Evolutionary conservation across 2,113 vertebrate genomes (phyloP).

Genomic region (Patagioenas fasciata): DNA sequence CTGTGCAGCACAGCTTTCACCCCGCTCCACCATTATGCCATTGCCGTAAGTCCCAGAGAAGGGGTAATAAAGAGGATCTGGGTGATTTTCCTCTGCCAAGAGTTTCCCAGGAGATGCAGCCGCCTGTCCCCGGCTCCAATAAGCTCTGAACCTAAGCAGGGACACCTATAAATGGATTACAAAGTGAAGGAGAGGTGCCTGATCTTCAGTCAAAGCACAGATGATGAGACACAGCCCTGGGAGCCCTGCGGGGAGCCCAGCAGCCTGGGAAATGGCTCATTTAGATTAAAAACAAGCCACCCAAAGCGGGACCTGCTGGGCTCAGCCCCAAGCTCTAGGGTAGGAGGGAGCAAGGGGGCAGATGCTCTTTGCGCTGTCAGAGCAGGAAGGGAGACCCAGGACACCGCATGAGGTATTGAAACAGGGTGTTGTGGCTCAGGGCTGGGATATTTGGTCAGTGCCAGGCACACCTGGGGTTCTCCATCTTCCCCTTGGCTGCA

Average conservation of each 20-base stretch:
- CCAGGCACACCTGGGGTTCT: accelerated
- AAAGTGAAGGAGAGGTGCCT: constrained; percentile 58
- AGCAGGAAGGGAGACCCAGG: not conserved
- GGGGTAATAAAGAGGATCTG: not conserved
- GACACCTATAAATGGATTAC: constrained; percentile 64
- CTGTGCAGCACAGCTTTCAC: not conserved
- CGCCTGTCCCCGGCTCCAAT: accelerated
- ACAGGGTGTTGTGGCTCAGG: accelerated
- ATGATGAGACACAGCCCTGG: not conserved
- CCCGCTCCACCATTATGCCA: not conserved
- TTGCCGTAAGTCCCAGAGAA: not conserved
- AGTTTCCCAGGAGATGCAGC: not conserved
- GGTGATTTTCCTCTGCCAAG: not conserved
- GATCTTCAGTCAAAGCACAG: not conserved
- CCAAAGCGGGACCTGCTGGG: accelerated
- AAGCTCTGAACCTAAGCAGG: constrained; percentile 3
- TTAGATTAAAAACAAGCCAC: not conserved
- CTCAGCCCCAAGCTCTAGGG: not conserved
- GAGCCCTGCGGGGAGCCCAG: not conserved
- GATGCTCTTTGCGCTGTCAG: accelerated
- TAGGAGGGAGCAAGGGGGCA: not conserved
- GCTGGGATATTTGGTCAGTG: accelerated
- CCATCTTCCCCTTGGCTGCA: not conserved
- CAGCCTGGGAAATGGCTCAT: not conserved
- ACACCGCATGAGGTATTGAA: not conserved